Evolutionary conservation across 2,797 vertebrate species (phyloP).

Genomic region (Heliangelus exortis): DNA sequence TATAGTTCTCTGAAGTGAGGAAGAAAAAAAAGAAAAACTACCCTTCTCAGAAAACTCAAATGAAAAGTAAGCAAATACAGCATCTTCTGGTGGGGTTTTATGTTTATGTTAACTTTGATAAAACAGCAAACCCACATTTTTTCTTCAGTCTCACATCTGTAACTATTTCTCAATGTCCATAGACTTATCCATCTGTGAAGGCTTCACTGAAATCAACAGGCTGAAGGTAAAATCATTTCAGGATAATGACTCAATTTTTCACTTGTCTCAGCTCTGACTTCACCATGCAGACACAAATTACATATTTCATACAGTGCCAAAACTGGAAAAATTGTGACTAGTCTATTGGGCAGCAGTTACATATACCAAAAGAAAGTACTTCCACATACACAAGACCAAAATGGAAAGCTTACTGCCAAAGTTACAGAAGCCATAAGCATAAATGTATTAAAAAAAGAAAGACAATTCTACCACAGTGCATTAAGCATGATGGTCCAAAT

Average conservation of each 20-base stretch:
- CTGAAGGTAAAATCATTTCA: neutral
- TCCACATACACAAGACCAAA: neutral
- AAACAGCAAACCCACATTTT: neutral
- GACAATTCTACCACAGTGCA: neutral
- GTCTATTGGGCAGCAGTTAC: neutral
- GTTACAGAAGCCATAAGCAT: neutral
- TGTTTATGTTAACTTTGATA: neutral
- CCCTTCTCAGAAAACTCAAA: neutral
- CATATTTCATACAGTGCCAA: neutral
- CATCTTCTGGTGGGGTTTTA: neutral
- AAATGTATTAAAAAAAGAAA: neutral
- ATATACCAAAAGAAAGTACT: neutral
- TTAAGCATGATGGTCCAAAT: neutral
- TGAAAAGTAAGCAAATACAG: neutral
- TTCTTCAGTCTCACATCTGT: neutral
- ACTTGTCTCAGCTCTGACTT: neutral
- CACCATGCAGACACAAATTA: neutral
- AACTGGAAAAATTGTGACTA: neutral
- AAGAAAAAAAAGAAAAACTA: neutral
- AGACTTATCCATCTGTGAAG: conserved; percentile 24
- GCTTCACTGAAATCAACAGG: conserved; percentile 25
- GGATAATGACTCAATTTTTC: neutral
- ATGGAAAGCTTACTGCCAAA: neutral
- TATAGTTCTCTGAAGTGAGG: neutral
- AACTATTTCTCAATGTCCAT: conserved; percentile 32